Evolutionary conservation across 2,113 vertebrate species (phyloP), one percentile per base, ranked within the genome.

Genomic region (Ailurus styani): DNA sequence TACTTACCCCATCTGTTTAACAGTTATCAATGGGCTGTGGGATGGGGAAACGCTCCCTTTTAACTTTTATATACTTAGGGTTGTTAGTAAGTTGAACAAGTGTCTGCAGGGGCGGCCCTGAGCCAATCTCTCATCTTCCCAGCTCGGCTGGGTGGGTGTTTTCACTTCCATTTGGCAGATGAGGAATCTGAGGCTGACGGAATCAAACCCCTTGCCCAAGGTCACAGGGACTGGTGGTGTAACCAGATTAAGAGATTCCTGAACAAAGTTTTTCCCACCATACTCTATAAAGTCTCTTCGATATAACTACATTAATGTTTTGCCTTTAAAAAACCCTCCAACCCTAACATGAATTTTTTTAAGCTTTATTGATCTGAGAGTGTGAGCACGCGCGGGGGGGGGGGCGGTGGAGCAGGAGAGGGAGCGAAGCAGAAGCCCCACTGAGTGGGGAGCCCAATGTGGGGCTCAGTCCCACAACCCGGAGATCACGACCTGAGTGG

Each of bases 331-430:
- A 52, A 93, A 77, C 0, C 10, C 29, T 50, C 31, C 40, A 85
- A 15, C 15, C 15, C 50, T 87, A 40, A 75, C 87, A 45, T 57
- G 55, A 96, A 82, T 40, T 47, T 68, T 68, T 68, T 68, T 34
- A 68, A 4, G 17, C 55, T 13, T 72, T 25, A 72, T 40, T 70
- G 14, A 57, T 66, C 7, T 34, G 66, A 68, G 55, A 57, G 66
- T 5, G n/a, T 2, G 20, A 70, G 68, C 4, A 2, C 2, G 9
- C 8, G 9, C 3, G 20, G 20, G 20, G 20, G n/a, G 20, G 12
- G n/a, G n/a, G 20, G 20, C 9, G n/a, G 20, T 11, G n/a, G n/a
- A 9, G 68, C 18, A 70, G 68, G 11, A 42, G 70, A 37, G n/a
- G 20, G 42, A 31, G 20, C 23, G 42, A 75, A 42, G 40, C 23